Evolutionary conservation across 2,888 invertebrate species (phyloP), one percentile per base, ranked within the genome.

Genomic region (Diachrysia chrysitis): DNA sequence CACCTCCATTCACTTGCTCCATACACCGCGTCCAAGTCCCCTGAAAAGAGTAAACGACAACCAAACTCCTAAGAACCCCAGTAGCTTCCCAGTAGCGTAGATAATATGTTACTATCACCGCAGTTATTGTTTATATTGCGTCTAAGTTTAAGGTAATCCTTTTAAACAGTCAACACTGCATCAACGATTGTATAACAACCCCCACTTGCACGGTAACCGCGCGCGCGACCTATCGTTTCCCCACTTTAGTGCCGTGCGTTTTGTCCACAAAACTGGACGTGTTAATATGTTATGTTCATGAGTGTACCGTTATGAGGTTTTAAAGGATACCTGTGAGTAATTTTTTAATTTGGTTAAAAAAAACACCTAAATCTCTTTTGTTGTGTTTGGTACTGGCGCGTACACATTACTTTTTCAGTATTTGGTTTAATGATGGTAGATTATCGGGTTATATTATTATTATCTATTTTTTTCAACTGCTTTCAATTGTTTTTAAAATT

Each of bases 241-340:
- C 58, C 60, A 17, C 46, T 25, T 57, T 74, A 80, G 80, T 81
- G 32, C 51, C 59, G 64, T 35, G 69, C 60, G 35, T 61, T 62
- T 67, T 46, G 63, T 25, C 62, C 66, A 63, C 66, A 59, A 69
- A 71, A 81, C 79, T 74, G 66, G 79, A 67, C 82, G 82, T 66
- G 71, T 76, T 17, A 72, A 54, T 48, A 69, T 73, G 74, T 55
- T 46, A 21, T 63, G 17, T 7, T 23, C 51, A 64, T 73, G 77
- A 48, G 53, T 74, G 63, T 53, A 55, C 70, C 73, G 69, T 77
- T 62, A 75, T 75, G 74, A 69, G 61, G 54, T 61, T 58, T 9
- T 17, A 10, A n/a, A 35, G 32, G 32, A 12, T 61, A 73, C 25
- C 35, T 61, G 75, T 75, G 58, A 77, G 78, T 75, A 6, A 9